phyloP scores from a whole-genome alignment of 2,888 invertebrate species.

The Dynastes maya region DNA sequence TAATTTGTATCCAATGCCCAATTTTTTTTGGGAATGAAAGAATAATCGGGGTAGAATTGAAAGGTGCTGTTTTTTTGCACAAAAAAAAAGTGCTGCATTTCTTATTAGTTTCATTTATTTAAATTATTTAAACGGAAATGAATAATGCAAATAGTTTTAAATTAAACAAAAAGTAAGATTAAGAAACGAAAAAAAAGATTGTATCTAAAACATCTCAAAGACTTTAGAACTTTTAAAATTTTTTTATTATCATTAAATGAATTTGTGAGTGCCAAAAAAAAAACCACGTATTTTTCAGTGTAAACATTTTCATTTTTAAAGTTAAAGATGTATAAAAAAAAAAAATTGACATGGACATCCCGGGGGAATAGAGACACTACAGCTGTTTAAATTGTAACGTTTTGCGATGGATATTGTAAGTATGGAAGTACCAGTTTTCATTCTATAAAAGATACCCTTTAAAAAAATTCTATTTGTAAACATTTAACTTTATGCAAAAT shows the following conservation, averaged over 20 bases:
- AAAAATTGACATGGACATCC: slow-evolving; percentile 51
- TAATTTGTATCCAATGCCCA: no score
- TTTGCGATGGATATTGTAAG: slow-evolving; percentile 4
- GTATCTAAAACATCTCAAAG: not conserved
- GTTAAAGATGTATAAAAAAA: slow-evolving; percentile 39
- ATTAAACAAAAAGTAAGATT: no score
- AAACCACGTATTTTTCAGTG: slow-evolving; percentile 16
- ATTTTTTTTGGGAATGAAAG: no score
- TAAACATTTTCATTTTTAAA: slow-evolving; percentile 39
- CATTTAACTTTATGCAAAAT: slow-evolving; percentile 3
- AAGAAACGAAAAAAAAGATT: not conserved
- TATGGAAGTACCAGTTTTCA: not conserved
- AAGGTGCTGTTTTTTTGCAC: no score
- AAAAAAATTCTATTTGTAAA: slow-evolving; percentile 11
- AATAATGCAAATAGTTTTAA: no score
- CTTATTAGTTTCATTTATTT: no score
- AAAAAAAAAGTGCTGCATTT: no score
- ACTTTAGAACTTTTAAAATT: not conserved
- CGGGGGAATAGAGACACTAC: slow-evolving; percentile 33
- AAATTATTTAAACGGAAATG: no score
- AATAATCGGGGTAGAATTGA: no score
- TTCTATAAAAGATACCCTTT: slow-evolving; percentile 10
- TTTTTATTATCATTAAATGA: slow-evolving; percentile 19
- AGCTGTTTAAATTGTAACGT: slow-evolving; percentile 34
- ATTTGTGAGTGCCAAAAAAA: slow-evolving; percentile 23